Evolutionary conservation across 2,888 invertebrate genomes (phyloP), one percentile per base, ranked within the genome.

Genomic region (Germaria angustata): DNA sequence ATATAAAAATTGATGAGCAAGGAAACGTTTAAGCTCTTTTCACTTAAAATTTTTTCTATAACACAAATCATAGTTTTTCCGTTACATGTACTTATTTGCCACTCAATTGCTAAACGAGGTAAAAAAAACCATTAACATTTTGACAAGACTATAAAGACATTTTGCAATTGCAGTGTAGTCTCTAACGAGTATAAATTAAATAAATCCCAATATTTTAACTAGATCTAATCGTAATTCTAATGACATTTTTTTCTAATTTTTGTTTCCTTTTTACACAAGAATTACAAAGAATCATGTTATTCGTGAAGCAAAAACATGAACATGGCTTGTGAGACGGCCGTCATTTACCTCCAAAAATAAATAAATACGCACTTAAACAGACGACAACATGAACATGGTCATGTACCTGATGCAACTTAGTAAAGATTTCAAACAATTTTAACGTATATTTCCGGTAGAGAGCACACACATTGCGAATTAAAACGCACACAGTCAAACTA

Each of bases 401-500:
- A 59, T 65, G 68, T 69, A 57, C 7, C 61, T 34, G 11, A 28
- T 39, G 20, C 63, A 55, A 71, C 32, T 32, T 57, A 44, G 41
- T 28, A 59, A 71, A 65, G 75, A 75, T 78, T 82, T 59, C 65
- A 76, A 79, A 71, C 53, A 79, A 82, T 79, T 82, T 79, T 51
- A 71, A 82, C 82, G 76, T 82, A 59, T 76, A 79, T 82, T 82
- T 82, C 75, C 82, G 79, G 22, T 66, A 59, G 69, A 75, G 44
- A 59, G 69, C 49, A 61, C 68, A 71, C 51, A 71, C 44, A 59
- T 51, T 61, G 51, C 34, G 68, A 77, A 63, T 65, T 22, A 44
- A 24, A 44, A 41, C 46, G 11, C 55, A 13, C n/a, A 24, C 44
- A 39, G 28, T 3, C 44, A 34, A 55, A 44, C 73, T 20, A 39